These are phyloP conservation scores for Drepana falcataria DNA, from an alignment of 2,888 invertebrate species.

Conservation along the genomic window DNA sequence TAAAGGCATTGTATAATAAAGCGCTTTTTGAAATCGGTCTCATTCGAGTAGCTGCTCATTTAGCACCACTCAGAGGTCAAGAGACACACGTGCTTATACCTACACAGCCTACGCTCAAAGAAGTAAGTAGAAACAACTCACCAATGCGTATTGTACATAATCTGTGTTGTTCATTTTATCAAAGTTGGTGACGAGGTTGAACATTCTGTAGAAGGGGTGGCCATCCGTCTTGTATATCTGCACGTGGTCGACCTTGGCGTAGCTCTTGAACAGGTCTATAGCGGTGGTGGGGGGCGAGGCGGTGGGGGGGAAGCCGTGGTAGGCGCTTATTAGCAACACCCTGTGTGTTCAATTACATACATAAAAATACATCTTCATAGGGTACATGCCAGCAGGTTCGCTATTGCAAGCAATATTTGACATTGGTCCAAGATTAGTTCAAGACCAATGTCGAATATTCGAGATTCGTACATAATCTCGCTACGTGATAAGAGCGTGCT, in stretches of 20 bases:
- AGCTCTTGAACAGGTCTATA: constrained; percentile 45
- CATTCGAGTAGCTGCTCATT: too few species aligned
- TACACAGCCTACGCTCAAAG: background rate
- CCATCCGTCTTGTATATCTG: constrained; percentile 56
- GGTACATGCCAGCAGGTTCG: too few species aligned
- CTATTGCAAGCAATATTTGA: too few species aligned
- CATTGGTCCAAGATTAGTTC: too few species aligned
- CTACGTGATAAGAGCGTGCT: too few species aligned
- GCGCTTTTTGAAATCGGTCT: too few species aligned
- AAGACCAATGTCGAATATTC: too few species aligned
- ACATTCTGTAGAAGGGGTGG: constrained; percentile 81
- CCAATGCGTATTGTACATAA: constrained; percentile 84
- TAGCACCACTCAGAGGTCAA: too few species aligned
- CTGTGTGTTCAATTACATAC: constrained; percentile 29
- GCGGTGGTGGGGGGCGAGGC: constrained; percentile 32
- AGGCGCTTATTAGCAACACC: constrained; percentile 78
- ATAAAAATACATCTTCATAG: too few species aligned
- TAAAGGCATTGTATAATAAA: too few species aligned
- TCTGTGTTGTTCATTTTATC: constrained; percentile 82
- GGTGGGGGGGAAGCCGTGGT: constrained; percentile 44
- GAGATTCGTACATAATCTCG: too few species aligned
- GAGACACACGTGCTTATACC: too few species aligned
- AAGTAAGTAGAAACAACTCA: constrained; percentile 46
- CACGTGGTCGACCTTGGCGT: constrained; percentile 47
- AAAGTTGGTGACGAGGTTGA: constrained; percentile 85